Evolutionary conservation across 2,888 invertebrate species (phyloP), one percentile per base, ranked within the genome.

Genomic region (Drosophila nigritarsus): DNA sequence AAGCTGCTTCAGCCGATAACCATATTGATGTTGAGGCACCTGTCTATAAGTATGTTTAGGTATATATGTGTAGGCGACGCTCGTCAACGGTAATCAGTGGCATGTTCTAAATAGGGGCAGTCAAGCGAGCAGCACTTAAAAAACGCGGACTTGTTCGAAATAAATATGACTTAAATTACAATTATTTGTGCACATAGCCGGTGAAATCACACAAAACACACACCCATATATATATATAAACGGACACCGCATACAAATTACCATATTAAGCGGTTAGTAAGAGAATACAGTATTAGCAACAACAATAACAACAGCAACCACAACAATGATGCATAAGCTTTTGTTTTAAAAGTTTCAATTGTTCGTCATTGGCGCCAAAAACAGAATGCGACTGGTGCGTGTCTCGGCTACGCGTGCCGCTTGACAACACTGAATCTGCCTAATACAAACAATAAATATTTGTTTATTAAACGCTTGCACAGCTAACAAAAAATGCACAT

Each of bases 121-220:
- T 65, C 62, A 40, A 36, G 63, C 56, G 81, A 55, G 73, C 55
- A 69, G 60, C 48, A 42, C 42, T 20, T n/a, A 58, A 56, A 30
- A 29, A 30, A 13, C n/a, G 36, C 42, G 42, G 59, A 86, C 65
- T 54, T 54, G 29, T 30, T 58, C 78, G 81, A 73, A 78, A 72
- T 73, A 71, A 79, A 82, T 85, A 62, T 87, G 88, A 89, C 67
- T 89, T 74, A 75, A 79, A 87, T 72, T 82, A 80, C 71, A 73
- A 71, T 69, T 61, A 74, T 78, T 73, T 75, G 48, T 38, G 60
- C 50, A 42, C 38, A 64, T 45, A 62, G 67, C 84, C 68, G 74
- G 79, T 82, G 75, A 82, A 82, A 84, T 78, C 18, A 30, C 3
- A 63, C 40, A 6, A 29, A 15, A 30, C n/a, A 62, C 34, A 61